Percentiles rank a stretch among this genome's conserved stretches.
Conservation (phyloP, 1,140 invertebrate genomes). For the Penaeus vannamei region DNA sequence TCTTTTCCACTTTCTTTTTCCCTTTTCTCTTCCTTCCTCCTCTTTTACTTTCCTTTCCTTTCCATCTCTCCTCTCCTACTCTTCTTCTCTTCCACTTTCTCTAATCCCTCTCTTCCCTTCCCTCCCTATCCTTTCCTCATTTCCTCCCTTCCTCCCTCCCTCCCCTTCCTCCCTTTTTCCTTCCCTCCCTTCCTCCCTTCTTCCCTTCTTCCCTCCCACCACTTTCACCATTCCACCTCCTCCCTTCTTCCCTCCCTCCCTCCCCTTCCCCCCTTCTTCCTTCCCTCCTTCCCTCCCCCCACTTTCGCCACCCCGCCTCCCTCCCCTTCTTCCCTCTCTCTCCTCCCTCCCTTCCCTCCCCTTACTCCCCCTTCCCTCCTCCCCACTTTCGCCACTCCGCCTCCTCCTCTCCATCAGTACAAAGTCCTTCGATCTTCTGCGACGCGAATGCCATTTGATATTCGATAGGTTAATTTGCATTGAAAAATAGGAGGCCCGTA, state of each 20-base stretch:
- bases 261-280: neutral
- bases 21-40: neutral
- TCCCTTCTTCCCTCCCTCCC: neutral
- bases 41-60: no score
- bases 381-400: neutral
- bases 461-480: no score
- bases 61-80: neutral
- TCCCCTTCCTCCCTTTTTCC: neutral
- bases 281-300: neutral
- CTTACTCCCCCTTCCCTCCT: no score
- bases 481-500: no score
- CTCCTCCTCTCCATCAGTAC: neutral
- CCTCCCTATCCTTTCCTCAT: neutral
- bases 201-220: neutral
- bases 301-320: neutral
- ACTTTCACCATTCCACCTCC: neutral
- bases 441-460: no score
- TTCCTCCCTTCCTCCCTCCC: no score
- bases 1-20: neutral
- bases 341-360: neutral
- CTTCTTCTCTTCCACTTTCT: neutral
- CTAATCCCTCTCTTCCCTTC: neutral
- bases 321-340: neutral
- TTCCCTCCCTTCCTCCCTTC: neutral
- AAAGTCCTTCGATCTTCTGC: no score